A percentile compares a stretch with the other conserved stretches of the same genome.
Conservation (phyloP, 2,113 vertebrate species). For the Camelus dromedarius region DNA sequence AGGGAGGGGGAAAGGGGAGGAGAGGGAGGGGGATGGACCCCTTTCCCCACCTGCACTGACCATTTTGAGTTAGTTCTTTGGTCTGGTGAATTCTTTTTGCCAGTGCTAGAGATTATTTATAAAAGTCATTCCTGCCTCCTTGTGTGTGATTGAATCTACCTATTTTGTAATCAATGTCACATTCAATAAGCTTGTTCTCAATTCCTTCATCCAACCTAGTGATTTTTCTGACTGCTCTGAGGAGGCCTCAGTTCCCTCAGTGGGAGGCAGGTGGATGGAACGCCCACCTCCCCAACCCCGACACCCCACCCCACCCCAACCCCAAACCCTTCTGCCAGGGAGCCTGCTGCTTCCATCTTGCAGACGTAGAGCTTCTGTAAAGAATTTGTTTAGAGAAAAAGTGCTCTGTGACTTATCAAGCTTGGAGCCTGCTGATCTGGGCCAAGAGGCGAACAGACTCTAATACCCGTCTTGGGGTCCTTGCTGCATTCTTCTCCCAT, state of each 20-base stretch:
- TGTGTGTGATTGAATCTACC: neutral
- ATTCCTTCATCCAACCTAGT: neutral
- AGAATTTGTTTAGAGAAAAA: neutral
- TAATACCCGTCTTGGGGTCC: neutral
- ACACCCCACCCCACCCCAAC: neutral
- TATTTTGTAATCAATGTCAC: neutral
- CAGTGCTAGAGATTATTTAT: neutral
- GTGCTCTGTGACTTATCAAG: neutral
- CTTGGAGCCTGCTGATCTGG: neutral
- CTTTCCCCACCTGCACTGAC: neutral
- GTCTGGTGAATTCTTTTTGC: neutral
- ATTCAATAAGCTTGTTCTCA: neutral
- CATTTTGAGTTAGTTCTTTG: neutral
- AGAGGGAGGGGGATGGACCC: too few relatives aligned
- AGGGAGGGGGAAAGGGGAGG: too few relatives aligned
- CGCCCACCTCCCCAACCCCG: neutral
- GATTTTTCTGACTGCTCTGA: neutral
- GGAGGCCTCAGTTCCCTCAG: neutral
- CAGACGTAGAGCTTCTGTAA: neutral
- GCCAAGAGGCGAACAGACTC: neutral
- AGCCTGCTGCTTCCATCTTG: neutral
- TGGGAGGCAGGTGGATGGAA: neutral
- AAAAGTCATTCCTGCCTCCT: neutral
- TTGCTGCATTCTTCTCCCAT: neutral
- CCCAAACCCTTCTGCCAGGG: neutral